These are phyloP conservation scores for Aplidium turbinatum DNA, from an alignment of 23 tunicate species.

Conservation along the genomic window DNA sequence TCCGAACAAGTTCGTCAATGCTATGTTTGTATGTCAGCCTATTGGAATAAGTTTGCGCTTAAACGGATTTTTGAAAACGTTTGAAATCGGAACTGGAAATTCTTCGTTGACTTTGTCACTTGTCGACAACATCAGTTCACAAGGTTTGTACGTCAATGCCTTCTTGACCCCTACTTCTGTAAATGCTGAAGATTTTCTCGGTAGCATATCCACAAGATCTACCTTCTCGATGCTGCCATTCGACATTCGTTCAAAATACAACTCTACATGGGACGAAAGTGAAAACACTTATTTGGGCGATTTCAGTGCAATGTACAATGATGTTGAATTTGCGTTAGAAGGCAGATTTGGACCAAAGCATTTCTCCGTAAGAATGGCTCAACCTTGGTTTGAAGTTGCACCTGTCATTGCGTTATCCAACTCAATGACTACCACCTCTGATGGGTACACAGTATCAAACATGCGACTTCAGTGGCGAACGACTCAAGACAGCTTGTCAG, in stretches of 20 bases:
- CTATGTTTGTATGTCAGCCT: too few relatives aligned
- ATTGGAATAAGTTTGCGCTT: too few relatives aligned
- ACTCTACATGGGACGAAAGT: background rate
- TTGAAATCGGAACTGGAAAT: too few relatives aligned
- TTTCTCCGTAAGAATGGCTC: background rate
- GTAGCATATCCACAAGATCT: background rate
- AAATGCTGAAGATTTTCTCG: constrained; percentile 15
- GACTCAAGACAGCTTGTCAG: too few relatives aligned
- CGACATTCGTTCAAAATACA: background rate
- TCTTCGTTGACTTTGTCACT: too few relatives aligned
- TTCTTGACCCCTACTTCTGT: constrained; percentile 32
- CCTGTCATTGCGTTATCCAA: background rate
- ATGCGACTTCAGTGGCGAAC: too few relatives aligned
- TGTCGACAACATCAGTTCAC: constrained; percentile 30
- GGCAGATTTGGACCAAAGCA: background rate
- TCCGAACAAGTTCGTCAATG: too few relatives aligned
- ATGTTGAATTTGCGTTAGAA: background rate
- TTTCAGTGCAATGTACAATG: constrained; percentile 4
- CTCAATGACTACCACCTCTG: too few relatives aligned
- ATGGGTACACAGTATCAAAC: too few relatives aligned
- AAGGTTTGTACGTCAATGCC: constrained; percentile 5
- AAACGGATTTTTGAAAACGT: too few relatives aligned
- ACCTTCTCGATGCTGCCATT: constrained; percentile 4
- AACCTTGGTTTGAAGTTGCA: constrained; percentile 15
- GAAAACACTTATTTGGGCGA: background rate